These are phyloP conservation scores for Halcyon chelicuti DNA, from an alignment of 2,797 vertebrate species.

Conservation along the genomic window DNA sequence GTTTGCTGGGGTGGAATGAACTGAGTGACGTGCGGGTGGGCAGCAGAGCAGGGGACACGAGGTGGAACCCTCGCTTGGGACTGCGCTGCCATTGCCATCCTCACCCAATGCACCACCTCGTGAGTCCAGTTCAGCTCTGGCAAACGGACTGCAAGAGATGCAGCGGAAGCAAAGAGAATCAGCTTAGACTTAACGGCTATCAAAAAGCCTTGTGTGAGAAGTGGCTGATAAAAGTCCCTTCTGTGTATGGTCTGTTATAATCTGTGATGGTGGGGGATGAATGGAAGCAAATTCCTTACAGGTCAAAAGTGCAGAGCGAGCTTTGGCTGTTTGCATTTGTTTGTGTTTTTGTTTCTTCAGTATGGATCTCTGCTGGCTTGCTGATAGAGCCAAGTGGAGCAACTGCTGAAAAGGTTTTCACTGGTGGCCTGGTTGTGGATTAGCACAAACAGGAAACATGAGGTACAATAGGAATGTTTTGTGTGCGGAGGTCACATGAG, in stretches of 20 bases:
- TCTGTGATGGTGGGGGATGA: not conserved
- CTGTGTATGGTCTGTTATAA: not conserved
- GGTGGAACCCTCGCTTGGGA: constrained; percentile 47
- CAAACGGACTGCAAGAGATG: not conserved
- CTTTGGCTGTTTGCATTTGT: not conserved
- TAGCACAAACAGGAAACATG: constrained; percentile 45
- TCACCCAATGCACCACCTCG: not conserved
- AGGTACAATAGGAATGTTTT: not conserved
- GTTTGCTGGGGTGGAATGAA: not conserved
- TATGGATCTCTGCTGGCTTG: not conserved
- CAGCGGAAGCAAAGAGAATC: not conserved
- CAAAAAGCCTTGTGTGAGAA: not conserved
- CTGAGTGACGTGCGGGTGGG: not conserved
- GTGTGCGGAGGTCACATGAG: not conserved
- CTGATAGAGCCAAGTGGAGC: constrained; percentile 24
- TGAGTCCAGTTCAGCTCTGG: constrained; percentile 29
- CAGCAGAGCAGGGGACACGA: not conserved
- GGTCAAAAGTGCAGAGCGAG: not conserved
- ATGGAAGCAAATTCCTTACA: not conserved
- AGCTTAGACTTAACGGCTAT: not conserved
- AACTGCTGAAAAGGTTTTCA: not conserved
- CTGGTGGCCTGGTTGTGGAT: not conserved
- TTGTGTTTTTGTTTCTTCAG: not conserved
- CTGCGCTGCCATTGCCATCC: not conserved
- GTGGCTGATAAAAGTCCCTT: not conserved